Evolutionary conservation across 2,888 invertebrate genomes (phyloP).

Genomic region (Diarsia mendica): DNA sequence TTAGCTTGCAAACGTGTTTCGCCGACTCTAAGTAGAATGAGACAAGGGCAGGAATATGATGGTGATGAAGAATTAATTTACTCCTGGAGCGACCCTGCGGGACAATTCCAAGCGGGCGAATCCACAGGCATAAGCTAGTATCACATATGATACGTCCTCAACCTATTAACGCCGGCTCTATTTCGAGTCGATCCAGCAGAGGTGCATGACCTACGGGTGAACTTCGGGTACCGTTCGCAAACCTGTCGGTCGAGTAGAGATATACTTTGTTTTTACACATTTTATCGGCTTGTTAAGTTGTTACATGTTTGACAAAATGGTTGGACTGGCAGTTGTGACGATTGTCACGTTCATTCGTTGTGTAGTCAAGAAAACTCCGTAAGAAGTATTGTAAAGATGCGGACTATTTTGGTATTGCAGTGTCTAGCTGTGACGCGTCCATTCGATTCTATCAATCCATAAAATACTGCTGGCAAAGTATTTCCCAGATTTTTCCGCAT

Average conservation of each 20-base stretch:
- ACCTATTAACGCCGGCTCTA: slow-evolving; percentile 58
- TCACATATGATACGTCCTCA: slow-evolving; percentile 34
- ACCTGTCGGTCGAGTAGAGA: slow-evolving; percentile 73
- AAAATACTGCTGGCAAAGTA: background rate
- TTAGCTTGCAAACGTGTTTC: no score
- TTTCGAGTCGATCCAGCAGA: slow-evolving; percentile 63
- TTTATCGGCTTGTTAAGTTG: slow-evolving; percentile 43
- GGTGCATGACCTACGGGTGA: slow-evolving; percentile 78
- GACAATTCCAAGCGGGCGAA: background rate
- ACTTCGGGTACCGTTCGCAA: slow-evolving; percentile 82
- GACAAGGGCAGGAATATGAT: no score
- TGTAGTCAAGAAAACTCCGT: no score
- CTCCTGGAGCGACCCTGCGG: no score
- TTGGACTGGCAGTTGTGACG: slow-evolving; percentile 2
- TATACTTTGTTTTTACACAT: slow-evolving; percentile 50
- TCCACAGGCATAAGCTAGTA: background rate
- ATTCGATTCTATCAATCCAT: background rate
- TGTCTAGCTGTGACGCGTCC: no score
- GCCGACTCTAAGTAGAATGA: no score
- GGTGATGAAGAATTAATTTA: no score
- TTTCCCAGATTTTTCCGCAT: no score
- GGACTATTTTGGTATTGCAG: no score
- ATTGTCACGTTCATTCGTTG: background rate
- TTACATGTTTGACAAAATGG: slow-evolving; percentile 25
- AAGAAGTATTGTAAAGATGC: no score